Conservation (phyloP, 2,888 invertebrate species). For the Conomelus anceps region DNA sequence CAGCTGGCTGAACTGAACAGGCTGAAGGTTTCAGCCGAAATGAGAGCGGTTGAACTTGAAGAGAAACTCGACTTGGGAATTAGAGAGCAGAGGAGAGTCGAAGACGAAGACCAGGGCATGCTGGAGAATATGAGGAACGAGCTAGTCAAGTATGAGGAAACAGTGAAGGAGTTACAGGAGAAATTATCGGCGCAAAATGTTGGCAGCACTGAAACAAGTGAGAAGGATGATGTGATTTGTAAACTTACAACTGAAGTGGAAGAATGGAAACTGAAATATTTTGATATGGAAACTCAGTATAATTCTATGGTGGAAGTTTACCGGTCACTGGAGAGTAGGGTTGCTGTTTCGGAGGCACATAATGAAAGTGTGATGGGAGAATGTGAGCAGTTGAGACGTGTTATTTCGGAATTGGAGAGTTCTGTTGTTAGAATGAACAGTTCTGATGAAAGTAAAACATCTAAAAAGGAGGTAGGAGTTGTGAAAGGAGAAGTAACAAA, state of each 20-base stretch:
- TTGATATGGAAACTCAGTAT: conserved; percentile 37
- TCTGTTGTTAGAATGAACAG: background rate
- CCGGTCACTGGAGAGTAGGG: conserved; percentile 46
- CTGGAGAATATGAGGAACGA: background rate
- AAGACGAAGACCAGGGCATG: background rate
- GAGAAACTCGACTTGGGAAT: conserved; percentile 42
- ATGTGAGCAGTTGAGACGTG: conserved; percentile 43
- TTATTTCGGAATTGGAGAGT: background rate
- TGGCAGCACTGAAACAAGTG: background rate
- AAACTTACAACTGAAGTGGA: conserved; percentile 16
- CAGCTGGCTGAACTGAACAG: conserved; percentile 57
- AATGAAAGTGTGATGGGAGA: conserved; percentile 45
- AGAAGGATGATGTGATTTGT: conserved; percentile 4
- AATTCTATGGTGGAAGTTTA: conserved; percentile 44
- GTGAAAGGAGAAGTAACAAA: background rate
- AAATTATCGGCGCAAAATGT: background rate
- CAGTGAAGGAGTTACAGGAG: background rate
- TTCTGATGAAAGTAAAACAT: background rate
- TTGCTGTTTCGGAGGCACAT: conserved; percentile 48
- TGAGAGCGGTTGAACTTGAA: conserved; percentile 69
- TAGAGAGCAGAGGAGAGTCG: conserved; percentile 3
- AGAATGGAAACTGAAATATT: conserved; percentile 26
- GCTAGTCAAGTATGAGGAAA: background rate
- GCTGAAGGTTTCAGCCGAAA: conserved; percentile 66
- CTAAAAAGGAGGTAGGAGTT: background rate